These are phyloP conservation scores for Stenchaetothrips biformis DNA, from an alignment of 2,888 invertebrate species.

Conservation along the genomic window DNA sequence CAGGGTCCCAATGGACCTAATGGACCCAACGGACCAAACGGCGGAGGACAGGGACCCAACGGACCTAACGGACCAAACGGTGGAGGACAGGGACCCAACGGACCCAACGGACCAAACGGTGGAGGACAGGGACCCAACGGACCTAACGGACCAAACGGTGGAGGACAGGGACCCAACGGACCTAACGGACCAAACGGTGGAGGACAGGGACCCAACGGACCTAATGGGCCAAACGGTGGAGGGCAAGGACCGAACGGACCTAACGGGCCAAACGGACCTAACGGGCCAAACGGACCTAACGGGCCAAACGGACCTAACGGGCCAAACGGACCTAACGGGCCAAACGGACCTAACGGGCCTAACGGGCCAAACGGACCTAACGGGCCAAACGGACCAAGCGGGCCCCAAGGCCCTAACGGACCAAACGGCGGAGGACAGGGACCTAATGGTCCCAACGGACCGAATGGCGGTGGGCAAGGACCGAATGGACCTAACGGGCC, in stretches of 20 bases:
- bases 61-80: conserved; percentile 32
- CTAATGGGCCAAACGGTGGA: not conserved
- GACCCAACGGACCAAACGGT: conserved; percentile 31
- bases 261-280: not conserved
- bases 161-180: not conserved
- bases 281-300: not conserved
- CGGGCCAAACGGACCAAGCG: not conserved
- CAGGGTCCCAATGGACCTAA: not conserved
- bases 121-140: conserved; percentile 37
- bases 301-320: not conserved
- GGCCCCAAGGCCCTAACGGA: not conserved
- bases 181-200: not conserved
- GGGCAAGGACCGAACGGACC: not conserved
- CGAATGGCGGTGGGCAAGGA: no score
- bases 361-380: no score
- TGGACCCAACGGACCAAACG: not conserved
- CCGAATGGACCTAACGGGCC: no score
- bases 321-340: not conserved
- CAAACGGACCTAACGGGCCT: no score
- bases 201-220: not conserved
- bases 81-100: conserved; percentile 37
- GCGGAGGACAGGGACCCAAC: conserved; percentile 10
- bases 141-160: conserved; percentile 33
- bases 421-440: not conserved
- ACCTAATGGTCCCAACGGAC: not conserved